Conservation (phyloP, 2,888 invertebrate species). For the Drosophila picticornis region DNA sequence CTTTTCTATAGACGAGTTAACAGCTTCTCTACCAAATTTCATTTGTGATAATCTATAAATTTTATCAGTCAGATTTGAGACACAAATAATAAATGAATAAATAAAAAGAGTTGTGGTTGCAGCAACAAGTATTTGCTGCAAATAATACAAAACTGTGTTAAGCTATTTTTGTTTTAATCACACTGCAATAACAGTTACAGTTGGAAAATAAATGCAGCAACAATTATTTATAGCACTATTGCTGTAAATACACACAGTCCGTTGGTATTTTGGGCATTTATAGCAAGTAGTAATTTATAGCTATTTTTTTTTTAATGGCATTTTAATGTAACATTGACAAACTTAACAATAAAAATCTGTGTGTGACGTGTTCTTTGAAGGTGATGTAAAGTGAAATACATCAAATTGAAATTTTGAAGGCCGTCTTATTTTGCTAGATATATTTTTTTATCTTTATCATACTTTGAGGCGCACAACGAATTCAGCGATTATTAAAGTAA, state of each 20-base stretch:
- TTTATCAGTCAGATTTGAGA: neutral
- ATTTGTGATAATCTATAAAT: conserved; percentile 4
- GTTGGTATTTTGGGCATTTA: neutral
- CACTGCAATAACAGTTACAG: neutral
- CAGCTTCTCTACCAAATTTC: conserved; percentile 27
- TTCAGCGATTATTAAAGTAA: neutral
- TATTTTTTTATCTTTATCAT: neutral
- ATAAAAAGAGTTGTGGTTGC: neutral
- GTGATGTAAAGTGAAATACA: neutral
- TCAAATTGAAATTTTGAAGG: neutral
- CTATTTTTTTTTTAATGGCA: neutral
- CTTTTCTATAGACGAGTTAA: conserved; percentile 21
- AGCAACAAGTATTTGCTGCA: neutral
- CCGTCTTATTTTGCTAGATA: neutral
- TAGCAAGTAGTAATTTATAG: neutral
- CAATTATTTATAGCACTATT: neutral
- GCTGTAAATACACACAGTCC: neutral
- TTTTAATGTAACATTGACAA: neutral
- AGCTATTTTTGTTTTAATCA: neutral
- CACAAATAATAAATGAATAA: neutral
- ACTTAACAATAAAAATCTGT: neutral
- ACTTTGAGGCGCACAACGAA: neutral
- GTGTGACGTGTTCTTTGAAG: neutral
- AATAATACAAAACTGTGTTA: neutral
- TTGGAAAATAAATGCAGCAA: neutral